Conservation (phyloP, 2,888 invertebrate genomes). For the Dolichopus griseipennis region DNA sequence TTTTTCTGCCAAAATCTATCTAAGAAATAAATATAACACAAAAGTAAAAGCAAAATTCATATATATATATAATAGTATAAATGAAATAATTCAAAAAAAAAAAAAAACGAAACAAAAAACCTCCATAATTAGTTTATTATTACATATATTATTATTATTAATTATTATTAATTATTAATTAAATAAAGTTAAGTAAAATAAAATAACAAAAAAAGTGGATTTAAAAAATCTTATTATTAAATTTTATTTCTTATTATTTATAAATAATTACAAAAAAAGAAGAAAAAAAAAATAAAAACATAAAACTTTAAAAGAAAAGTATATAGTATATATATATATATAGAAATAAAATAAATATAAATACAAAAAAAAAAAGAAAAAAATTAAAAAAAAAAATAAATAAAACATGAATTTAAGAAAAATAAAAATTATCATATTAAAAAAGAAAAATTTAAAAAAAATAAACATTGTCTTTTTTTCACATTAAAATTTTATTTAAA, state of each 20-base stretch:
- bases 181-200: too few relatives aligned
- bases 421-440: conserved; percentile 6
- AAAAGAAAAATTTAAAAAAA: not conserved
- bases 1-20: too few relatives aligned
- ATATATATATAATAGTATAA: too few relatives aligned
- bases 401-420: conserved; percentile 2
- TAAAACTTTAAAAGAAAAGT: not conserved
- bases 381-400: not conserved
- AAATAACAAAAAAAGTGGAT: not conserved
- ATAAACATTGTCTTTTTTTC: not conserved
- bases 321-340: not conserved
- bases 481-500: too few relatives aligned
- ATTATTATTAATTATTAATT: not conserved
- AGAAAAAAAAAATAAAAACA: not conserved
- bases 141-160: not conserved
- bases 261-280: not conserved
- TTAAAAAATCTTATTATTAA: not conserved
- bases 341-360: not conserved
- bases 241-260: conserved; percentile 1
- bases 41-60: too few relatives aligned
- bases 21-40: too few relatives aligned
- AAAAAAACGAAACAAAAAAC: too few relatives aligned
- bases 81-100: too few relatives aligned
- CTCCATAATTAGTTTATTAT: too few relatives aligned
- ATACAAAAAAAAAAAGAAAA: not conserved